phyloP scores from a whole-genome alignment of 2,113 vertebrate species.

The Petaurus breviceps region DNA sequence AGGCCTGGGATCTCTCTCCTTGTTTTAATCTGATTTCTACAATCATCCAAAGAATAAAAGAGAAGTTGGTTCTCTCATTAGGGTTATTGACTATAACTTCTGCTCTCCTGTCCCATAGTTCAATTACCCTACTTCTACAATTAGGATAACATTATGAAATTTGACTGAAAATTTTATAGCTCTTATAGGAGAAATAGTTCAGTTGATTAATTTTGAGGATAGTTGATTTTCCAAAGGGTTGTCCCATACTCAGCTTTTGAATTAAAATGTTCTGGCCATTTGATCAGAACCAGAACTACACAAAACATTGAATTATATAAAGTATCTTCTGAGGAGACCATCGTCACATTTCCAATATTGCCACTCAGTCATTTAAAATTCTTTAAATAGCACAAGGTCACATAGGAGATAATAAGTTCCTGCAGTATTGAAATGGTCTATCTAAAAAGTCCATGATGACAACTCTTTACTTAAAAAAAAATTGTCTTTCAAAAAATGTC shows the following conservation, averaged over 20 bases:
- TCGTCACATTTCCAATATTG: background rate
- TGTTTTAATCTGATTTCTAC: background rate
- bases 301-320: background rate
- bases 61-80: background rate
- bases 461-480: background rate
- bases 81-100: background rate
- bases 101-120: background rate
- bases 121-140: background rate
- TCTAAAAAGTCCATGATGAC: slow-evolving; percentile 22
- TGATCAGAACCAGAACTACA: background rate
- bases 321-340: background rate
- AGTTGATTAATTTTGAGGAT: background rate
- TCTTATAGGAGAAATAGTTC: background rate
- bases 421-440: background rate
- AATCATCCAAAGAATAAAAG: background rate
- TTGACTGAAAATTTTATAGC: background rate
- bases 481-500: background rate
- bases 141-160: background rate
- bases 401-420: background rate
- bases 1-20: background rate
- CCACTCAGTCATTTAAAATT: slow-evolving; percentile 25
- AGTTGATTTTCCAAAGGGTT: background rate
- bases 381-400: slow-evolving; percentile 19
- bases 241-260: background rate
- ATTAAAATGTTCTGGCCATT: background rate